phyloP scores from a whole-genome alignment of 2,113 vertebrate genomes.

The Misgurnus anguillicaudatus region DNA sequence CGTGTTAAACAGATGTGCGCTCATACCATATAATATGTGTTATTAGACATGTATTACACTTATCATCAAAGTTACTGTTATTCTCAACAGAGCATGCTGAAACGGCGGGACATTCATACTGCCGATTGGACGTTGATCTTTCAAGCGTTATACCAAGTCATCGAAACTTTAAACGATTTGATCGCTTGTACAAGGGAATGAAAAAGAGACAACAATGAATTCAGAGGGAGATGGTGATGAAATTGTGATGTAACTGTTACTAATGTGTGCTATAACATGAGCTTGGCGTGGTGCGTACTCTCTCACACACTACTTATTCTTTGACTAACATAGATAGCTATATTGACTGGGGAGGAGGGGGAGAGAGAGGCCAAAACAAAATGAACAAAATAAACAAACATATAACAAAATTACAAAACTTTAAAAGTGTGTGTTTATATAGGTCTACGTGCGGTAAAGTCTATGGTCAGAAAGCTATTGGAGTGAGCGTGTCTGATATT shows the following conservation, averaged over 20 bases:
- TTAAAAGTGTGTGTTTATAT: background rate
- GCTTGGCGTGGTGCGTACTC: constrained; percentile 74
- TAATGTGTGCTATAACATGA: constrained; percentile 76
- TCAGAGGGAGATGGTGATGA: constrained; percentile 79
- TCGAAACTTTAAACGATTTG: constrained; percentile 67
- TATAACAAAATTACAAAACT: background rate
- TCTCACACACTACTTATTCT: constrained; percentile 46
- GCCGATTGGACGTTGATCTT: constrained; percentile 6
- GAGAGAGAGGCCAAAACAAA: constrained; percentile 21
- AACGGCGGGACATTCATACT: constrained; percentile 17
- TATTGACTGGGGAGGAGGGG: background rate
- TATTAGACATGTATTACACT: constrained; percentile 42
- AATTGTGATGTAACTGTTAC: constrained; percentile 79
- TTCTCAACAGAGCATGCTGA: constrained; percentile 24
- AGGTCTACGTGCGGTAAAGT: background rate
- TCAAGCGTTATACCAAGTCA: constrained; percentile 56
- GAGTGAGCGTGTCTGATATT: background rate
- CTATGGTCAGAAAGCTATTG: background rate
- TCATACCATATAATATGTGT: constrained; percentile 25
- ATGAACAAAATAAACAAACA: constrained; percentile 24
- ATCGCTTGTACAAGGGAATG: constrained; percentile 65
- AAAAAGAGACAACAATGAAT: constrained; percentile 75
- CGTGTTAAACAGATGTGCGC: constrained; percentile 28
- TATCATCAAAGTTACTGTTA: constrained; percentile 33
- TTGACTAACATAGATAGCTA: constrained; percentile 35